Evolutionary conservation across 2,797 vertebrate genomes (phyloP).

Genomic region (Dicrostonyx torquatus): DNA sequence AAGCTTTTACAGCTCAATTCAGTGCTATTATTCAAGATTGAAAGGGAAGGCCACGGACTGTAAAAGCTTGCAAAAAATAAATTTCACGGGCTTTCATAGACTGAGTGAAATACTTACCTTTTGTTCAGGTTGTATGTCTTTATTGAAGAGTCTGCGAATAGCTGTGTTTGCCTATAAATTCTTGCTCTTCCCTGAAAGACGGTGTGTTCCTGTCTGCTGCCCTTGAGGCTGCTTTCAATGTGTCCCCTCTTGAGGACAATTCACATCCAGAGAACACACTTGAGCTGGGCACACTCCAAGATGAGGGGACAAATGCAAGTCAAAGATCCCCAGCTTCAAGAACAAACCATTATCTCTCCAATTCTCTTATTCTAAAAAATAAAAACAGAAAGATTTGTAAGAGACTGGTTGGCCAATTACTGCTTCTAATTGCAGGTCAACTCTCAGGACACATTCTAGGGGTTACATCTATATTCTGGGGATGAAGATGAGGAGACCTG

Average conservation of each 20-base stretch:
- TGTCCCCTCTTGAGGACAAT: constrained; percentile 62
- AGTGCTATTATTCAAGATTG: constrained; percentile 87
- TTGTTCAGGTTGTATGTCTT: constrained; percentile 82
- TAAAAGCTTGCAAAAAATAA: constrained; percentile 83
- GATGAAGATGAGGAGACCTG: rapidly evolving
- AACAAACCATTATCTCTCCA: constrained; percentile 45
- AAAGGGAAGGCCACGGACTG: constrained; percentile 86
- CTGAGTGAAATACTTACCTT: constrained; percentile 82
- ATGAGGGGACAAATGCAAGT: neutral
- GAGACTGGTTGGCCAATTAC: constrained; percentile 41
- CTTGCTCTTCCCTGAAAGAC: constrained; percentile 41
- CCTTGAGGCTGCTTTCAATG: constrained; percentile 45
- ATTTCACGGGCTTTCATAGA: constrained; percentile 78
- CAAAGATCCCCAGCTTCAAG: neutral
- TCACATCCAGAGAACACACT: constrained; percentile 61
- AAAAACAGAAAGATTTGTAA: constrained; percentile 40
- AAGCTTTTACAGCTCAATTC: constrained; percentile 88
- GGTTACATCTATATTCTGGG: neutral
- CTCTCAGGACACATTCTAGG: neutral
- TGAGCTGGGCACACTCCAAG: constrained; percentile 56
- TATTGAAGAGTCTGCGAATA: constrained; percentile 79
- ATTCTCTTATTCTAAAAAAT: constrained; percentile 64
- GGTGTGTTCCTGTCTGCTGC: constrained; percentile 50
- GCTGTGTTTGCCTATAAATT: constrained; percentile 72
- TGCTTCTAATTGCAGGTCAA: constrained; percentile 38